Percentiles rank a stretch among this genome's conserved stretches.
These are phyloP conservation scores for Acanthopagrus latus DNA, from an alignment of 2,797 vertebrate species.

Conservation along the genomic window DNA sequence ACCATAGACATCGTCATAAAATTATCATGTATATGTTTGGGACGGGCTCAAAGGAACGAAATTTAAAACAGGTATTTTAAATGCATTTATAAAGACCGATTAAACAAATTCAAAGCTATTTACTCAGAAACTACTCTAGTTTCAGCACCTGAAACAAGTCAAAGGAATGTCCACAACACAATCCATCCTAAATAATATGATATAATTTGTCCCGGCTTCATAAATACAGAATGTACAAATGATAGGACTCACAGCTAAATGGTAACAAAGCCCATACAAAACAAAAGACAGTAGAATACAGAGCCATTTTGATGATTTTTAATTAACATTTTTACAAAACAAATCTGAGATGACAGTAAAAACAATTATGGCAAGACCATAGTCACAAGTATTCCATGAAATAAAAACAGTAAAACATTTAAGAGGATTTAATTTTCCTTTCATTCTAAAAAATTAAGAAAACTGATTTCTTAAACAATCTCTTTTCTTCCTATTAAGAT, in stretches of 20 bases:
- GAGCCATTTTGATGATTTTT: constrained; percentile 18
- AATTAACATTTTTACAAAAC: constrained; percentile 54
- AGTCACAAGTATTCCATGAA: constrained; percentile 16
- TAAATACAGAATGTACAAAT: not conserved
- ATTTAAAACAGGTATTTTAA: rapidly evolving
- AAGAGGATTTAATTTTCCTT: constrained; percentile 19
- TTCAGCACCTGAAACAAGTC: too few species aligned
- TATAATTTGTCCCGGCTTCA: not conserved
- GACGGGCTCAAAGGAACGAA: not conserved
- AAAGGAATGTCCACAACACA: too few species aligned
- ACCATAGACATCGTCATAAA: too few species aligned
- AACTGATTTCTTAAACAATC: constrained; percentile 4
- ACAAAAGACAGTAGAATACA: not conserved
- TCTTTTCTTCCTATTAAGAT: constrained; percentile 1
- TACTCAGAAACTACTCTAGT: not conserved
- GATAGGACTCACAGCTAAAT: not conserved
- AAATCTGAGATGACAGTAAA: constrained; percentile 8
- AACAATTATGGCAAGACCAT: constrained; percentile 15
- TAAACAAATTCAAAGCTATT: not conserved
- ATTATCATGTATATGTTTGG: too few species aligned
- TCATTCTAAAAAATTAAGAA: constrained; percentile 27
- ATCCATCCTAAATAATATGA: not conserved
- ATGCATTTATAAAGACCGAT: not conserved
- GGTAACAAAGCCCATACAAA: not conserved
- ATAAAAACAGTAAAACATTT: constrained; percentile 24